Evolutionary conservation across 2,113 vertebrate genomes (phyloP).

Genomic region (Ammodytes dubius): DNA sequence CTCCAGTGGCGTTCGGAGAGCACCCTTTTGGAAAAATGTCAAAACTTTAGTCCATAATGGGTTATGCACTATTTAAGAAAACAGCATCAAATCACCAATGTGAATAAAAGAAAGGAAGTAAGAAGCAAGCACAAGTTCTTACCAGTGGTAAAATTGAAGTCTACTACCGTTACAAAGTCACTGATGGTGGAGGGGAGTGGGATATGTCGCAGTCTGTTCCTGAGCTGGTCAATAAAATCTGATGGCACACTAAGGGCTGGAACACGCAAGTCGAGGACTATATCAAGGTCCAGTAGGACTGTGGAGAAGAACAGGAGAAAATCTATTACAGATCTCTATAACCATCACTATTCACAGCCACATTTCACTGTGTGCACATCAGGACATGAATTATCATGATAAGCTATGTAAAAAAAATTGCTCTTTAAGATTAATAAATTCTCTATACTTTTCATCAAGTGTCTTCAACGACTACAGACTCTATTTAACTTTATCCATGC

Average conservation of each 20-base stretch:
- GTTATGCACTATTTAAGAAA: neutral
- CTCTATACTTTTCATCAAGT: no score
- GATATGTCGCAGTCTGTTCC: neutral
- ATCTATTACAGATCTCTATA: constrained; percentile 9
- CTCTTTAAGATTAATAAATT: no score
- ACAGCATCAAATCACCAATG: neutral
- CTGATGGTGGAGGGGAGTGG: fast-evolving
- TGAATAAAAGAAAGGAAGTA: neutral
- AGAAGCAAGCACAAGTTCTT: neutral
- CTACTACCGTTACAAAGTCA: neutral
- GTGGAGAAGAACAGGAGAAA: neutral
- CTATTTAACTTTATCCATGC: neutral
- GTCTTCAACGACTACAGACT: no score
- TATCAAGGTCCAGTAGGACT: constrained; percentile 1
- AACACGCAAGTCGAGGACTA: constrained; percentile 32
- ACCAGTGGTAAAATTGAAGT: constrained; percentile 61
- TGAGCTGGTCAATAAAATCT: neutral
- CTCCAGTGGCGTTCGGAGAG: constrained; percentile 3
- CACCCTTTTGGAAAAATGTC: constrained; percentile 53
- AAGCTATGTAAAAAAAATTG: no score
- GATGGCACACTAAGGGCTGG: neutral
- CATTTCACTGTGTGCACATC: no score
- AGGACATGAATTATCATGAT: no score
- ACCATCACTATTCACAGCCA: no score
- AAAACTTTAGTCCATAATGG: neutral